Evolutionary conservation across 2,888 invertebrate species (phyloP).

Genomic region (Arge pagana): DNA sequence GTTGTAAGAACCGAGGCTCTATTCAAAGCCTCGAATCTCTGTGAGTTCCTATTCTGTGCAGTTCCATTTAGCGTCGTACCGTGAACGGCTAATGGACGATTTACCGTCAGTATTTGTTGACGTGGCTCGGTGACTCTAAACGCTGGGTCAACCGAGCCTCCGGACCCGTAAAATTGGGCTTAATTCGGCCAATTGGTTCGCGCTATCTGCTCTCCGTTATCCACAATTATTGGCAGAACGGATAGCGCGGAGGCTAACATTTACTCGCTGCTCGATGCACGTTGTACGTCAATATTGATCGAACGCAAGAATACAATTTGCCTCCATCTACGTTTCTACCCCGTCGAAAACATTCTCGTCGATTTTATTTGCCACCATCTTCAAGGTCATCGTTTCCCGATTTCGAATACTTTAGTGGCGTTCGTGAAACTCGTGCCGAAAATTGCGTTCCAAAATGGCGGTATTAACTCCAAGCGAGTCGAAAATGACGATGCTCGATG

Average conservation of each 20-base stretch:
- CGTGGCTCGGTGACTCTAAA: constrained; percentile 30
- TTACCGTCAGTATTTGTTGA: constrained; percentile 6
- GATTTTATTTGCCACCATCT: too few relatives aligned
- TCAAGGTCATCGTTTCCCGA: too few relatives aligned
- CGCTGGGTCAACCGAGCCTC: constrained; percentile 10
- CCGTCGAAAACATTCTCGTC: too few relatives aligned
- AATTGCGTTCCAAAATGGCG: too few relatives aligned
- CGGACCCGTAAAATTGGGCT: constrained; percentile 36
- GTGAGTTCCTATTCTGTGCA: too few relatives aligned
- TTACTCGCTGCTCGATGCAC: not conserved
- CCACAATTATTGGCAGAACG: constrained; percentile 14
- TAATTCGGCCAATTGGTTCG: constrained; percentile 38
- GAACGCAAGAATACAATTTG: not conserved
- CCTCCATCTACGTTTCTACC: not conserved
- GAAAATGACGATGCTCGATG: too few relatives aligned
- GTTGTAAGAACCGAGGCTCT: too few relatives aligned
- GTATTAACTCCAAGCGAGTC: too few relatives aligned
- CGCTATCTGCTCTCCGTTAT: constrained; percentile 22
- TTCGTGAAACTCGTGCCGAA: too few relatives aligned
- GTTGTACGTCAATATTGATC: constrained; percentile 12
- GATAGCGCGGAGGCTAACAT: constrained; percentile 2
- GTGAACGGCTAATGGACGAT: constrained; percentile 9
- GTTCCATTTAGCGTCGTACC: too few relatives aligned
- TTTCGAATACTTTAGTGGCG: too few relatives aligned
- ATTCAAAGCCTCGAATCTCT: too few relatives aligned